These are phyloP conservation scores for Apoda limacodes DNA, from an alignment of 2,888 invertebrate genomes.

Conservation along the genomic window DNA sequence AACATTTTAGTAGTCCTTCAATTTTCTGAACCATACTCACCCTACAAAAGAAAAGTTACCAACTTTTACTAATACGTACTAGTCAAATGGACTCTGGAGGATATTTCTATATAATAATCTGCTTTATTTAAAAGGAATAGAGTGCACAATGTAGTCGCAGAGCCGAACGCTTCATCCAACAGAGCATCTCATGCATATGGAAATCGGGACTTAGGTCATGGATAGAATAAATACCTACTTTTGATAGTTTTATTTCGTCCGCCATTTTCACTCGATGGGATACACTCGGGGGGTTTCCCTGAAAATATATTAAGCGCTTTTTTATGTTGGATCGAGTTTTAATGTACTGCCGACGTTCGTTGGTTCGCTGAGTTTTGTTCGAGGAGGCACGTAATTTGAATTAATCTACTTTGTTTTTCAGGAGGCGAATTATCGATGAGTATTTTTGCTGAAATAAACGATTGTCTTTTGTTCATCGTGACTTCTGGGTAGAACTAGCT, in stretches of 20 bases:
- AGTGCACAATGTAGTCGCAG: conserved; percentile 25
- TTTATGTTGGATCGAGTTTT: no score
- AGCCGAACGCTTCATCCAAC: background rate
- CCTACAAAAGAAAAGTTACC: conserved; percentile 38
- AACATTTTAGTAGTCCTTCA: no score
- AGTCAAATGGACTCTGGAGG: conserved; percentile 66
- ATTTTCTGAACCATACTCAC: conserved; percentile 37
- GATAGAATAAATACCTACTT: conserved; percentile 41
- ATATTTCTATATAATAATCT: conserved; percentile 36
- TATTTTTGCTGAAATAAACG: no score
- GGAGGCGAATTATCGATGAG: no score
- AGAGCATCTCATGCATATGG: conserved; percentile 62
- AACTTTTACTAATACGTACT: conserved; percentile 67
- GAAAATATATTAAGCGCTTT: background rate
- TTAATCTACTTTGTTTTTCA: no score
- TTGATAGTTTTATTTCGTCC: conserved; percentile 27
- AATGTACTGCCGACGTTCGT: no score
- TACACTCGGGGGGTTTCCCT: background rate
- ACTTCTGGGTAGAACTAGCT: no score
- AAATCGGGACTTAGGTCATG: conserved; percentile 58
- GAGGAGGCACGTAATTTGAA: no score
- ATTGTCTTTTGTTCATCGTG: no score
- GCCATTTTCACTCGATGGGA: conserved; percentile 9
- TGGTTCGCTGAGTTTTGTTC: no score
- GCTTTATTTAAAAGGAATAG: conserved; percentile 33